A percentile compares a stretch with the other conserved stretches of the same genome.
These are phyloP conservation scores for Mycetomoellerius zeteki DNA, from an alignment of 1,140 invertebrate species.

Conservation along the genomic window DNA sequence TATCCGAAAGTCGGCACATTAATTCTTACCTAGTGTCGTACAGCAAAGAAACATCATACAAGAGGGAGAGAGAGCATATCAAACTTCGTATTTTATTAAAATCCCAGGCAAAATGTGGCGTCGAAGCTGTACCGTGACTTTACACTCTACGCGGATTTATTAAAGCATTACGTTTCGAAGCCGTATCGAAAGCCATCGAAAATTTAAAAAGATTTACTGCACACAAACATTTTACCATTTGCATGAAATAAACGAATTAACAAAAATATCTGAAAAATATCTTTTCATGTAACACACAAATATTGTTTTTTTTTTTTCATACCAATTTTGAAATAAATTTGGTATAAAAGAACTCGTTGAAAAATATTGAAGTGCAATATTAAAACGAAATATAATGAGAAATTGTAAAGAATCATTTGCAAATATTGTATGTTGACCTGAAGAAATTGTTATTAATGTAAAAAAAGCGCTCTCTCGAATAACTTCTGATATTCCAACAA, in stretches of 20 bases:
- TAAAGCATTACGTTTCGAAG: background rate
- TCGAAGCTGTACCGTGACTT: background rate
- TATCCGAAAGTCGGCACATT: slow-evolving; percentile 32
- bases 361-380: slow-evolving; percentile 2
- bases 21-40: slow-evolving; percentile 20
- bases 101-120: background rate
- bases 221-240: background rate
- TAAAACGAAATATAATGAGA: background rate
- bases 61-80: background rate
- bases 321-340: background rate
- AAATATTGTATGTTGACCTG: background rate
- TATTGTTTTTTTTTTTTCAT: background rate
- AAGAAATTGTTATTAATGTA: background rate
- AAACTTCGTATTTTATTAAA: slow-evolving; percentile 25
- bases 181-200: background rate
- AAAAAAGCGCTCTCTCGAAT: background rate
- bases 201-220: background rate
- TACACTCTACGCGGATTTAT: background rate
- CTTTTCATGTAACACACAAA: background rate
- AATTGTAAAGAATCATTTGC: background rate
- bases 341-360: background rate
- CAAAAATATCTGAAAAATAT: slow-evolving; percentile 17
- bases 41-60: background rate
- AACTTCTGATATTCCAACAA: background rate
- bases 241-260: background rate